These are phyloP conservation scores for Drosophila simulans DNA, from an alignment of 1,140 invertebrate genomes.

Conservation along the genomic window DNA sequence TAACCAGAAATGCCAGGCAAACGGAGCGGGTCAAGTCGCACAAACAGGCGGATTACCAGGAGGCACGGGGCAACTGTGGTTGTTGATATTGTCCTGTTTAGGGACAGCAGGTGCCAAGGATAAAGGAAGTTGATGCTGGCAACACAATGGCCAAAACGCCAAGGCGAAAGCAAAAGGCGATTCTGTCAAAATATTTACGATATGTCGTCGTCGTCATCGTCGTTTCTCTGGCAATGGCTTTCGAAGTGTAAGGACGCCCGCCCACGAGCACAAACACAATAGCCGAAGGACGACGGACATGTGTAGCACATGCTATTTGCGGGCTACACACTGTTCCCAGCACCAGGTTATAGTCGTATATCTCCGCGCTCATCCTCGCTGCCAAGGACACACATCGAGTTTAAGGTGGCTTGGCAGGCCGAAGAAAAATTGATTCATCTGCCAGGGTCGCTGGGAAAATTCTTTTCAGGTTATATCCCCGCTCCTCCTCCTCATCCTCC, in stretches of 20 bases:
- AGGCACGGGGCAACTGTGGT: conserved; percentile 23
- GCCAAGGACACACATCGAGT: conserved; percentile 51
- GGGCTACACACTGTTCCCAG: conserved; percentile 51
- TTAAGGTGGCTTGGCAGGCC: not conserved
- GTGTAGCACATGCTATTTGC: conserved; percentile 67
- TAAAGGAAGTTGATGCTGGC: conserved; percentile 47
- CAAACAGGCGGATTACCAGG: conserved; percentile 77
- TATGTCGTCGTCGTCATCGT: conserved; percentile 47
- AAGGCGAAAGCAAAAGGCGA: conserved; percentile 78
- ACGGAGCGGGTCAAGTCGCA: conserved; percentile 79
- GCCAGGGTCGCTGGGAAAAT: conserved; percentile 23
- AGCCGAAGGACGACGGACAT: conserved; percentile 55
- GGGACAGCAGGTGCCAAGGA: conserved; percentile 55
- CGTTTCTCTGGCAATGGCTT: conserved; percentile 66
- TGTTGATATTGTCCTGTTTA: conserved; percentile 25
- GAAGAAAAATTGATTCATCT: conserved; percentile 56
- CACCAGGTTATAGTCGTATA: conserved; percentile 29
- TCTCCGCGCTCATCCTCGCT: conserved; percentile 49
- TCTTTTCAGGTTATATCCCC: conserved; percentile 13
- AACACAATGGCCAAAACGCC: conserved; percentile 74
- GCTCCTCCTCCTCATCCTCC: not conserved
- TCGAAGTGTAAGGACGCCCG: conserved; percentile 58
- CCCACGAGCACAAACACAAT: conserved; percentile 31
- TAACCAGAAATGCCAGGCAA: conserved; percentile 74
- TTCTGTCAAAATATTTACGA: conserved; percentile 83